phyloP scores from a whole-genome alignment of 2,888 invertebrate genomes.

The Ceratothoa steindachneri region DNA sequence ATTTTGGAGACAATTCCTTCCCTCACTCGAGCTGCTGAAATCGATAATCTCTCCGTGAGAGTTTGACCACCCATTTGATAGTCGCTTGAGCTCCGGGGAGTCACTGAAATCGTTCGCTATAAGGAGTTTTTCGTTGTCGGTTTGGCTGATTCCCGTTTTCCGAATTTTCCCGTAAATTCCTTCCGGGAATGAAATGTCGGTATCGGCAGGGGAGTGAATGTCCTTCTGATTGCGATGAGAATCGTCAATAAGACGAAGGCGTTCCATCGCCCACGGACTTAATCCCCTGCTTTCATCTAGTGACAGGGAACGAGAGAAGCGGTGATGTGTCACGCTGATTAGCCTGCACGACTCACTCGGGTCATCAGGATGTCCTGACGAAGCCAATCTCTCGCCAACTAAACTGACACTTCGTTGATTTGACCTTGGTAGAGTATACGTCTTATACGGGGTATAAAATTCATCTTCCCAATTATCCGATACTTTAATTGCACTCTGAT shows the following conservation, averaged over 20 bases:
- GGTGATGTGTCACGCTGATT: constrained; percentile 28
- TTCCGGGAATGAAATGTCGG: not conserved
- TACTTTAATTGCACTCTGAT: not conserved
- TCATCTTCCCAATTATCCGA: not conserved
- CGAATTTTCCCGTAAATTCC: constrained; percentile 15
- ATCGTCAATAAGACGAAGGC: constrained; percentile 24
- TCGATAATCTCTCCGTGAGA: not conserved
- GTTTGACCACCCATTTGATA: not conserved
- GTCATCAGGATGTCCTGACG: constrained; percentile 36
- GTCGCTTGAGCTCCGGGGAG: not conserved
- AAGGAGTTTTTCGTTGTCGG: constrained; percentile 24
- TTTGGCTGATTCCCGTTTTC: constrained; percentile 16
- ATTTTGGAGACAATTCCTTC: not conserved
- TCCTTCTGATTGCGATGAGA: not conserved
- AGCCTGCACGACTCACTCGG: constrained; percentile 27
- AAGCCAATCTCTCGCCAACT: constrained; percentile 4
- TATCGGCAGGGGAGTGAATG: not conserved
- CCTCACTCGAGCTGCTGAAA: not conserved
- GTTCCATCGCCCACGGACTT: constrained; percentile 31
- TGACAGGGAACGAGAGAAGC: constrained; percentile 43
- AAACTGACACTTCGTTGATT: not conserved
- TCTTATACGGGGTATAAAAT: not conserved
- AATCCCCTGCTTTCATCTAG: constrained; percentile 30
- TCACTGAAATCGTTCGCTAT: not conserved
- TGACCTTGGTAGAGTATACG: not conserved